A percentile compares a stretch with the other conserved stretches of the same genome.
Conservation (phyloP, 2,113 vertebrate species). For the Phaethornis superciliosus region DNA sequence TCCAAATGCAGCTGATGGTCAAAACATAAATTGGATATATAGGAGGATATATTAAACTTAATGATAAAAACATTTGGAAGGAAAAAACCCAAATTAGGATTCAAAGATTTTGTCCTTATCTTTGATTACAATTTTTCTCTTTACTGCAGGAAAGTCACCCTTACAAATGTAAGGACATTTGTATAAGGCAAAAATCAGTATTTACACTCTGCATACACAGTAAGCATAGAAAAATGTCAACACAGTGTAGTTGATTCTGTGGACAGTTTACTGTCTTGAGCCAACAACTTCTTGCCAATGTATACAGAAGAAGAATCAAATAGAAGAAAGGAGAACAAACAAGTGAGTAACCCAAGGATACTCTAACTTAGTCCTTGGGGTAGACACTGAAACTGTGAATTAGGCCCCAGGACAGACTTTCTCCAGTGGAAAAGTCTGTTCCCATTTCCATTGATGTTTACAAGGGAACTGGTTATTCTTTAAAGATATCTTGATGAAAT, state of each 20-base stretch:
- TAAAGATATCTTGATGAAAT: not conserved
- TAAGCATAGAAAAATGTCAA: slow-evolving; percentile 29
- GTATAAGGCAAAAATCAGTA: not conserved
- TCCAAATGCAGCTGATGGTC: not conserved
- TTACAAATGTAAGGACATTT: not conserved
- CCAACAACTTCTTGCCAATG: not conserved
- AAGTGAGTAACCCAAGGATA: not conserved
- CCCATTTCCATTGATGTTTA: not conserved
- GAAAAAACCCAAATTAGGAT: not conserved
- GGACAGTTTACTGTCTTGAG: not conserved
- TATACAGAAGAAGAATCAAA: not conserved
- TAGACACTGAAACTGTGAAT: not conserved
- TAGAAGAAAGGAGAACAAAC: not conserved
- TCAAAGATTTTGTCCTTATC: not conserved
- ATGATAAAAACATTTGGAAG: not conserved
- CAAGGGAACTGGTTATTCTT: not conserved
- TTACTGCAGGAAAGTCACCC: not conserved
- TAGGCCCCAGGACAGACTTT: not conserved
- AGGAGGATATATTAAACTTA: too few relatives aligned
- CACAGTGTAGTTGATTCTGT: not conserved
- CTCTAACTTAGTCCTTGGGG: not conserved
- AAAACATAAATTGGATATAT: too few relatives aligned
- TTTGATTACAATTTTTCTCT: not conserved
- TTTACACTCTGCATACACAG: not conserved
- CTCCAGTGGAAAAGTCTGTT: not conserved